Conservation (phyloP, 2,797 vertebrate species). For the Hydrophis major region DNA sequence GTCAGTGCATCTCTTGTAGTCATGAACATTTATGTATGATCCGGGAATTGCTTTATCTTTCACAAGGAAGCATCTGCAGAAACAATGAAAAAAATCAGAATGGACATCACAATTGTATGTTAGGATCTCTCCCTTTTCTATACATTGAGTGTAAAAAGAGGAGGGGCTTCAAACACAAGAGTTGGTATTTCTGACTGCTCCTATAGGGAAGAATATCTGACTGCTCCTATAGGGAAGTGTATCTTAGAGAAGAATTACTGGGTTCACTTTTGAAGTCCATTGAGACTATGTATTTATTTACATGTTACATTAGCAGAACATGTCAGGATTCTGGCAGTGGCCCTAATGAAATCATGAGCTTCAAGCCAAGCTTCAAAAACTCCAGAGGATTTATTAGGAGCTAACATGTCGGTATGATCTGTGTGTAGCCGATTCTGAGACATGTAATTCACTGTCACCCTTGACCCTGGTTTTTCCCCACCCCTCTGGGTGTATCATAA, state of each 20-base stretch:
- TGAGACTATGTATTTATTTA: not conserved
- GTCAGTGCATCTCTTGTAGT: not conserved
- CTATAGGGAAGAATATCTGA: not conserved
- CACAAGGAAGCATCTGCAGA: not conserved
- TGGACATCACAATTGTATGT: not conserved
- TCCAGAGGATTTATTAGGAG: too few species aligned
- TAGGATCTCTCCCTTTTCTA: not conserved
- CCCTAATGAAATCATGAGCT: too few species aligned
- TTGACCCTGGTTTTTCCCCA: too few species aligned
- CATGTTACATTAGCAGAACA: not conserved
- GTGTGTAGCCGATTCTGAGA: too few species aligned
- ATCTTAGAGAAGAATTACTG: not conserved
- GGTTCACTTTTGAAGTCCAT: not conserved
- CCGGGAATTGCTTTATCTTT: constrained; percentile 10
- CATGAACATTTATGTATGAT: not conserved
- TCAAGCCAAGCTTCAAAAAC: too few species aligned
- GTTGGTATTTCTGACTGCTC: not conserved
- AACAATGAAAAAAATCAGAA: not conserved
- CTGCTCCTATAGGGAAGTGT: constrained; percentile 9
- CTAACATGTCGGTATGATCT: too few species aligned
- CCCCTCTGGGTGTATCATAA: too few species aligned
- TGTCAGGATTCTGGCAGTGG: too few species aligned
- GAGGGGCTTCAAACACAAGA: not conserved
- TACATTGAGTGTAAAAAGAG: not conserved
- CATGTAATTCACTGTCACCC: too few species aligned